Conservation (phyloP, 2,113 vertebrate species). For the Cacatua alba region DNA sequence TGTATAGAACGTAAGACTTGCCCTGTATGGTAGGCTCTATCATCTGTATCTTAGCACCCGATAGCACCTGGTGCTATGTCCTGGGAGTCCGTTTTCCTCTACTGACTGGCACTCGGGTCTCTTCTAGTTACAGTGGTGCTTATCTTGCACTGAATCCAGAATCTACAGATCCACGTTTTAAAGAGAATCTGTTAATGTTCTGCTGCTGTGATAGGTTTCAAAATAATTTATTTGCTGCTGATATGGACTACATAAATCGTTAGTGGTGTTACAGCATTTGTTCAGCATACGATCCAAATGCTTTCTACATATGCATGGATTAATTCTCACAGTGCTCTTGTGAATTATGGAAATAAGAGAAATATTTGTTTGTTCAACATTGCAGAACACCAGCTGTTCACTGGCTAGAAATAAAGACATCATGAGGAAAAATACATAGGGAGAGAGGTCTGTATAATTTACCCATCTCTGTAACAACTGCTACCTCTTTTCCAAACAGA, state of each 20-base stretch:
- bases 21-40: accelerated
- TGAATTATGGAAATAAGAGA: neutral
- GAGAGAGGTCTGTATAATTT: neutral
- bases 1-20: neutral
- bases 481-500: neutral
- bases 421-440: neutral
- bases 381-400: neutral
- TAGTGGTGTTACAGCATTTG: neutral
- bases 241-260: neutral
- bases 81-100: neutral
- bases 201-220: neutral
- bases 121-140: neutral
- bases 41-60: neutral
- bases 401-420: neutral
- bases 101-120: neutral
- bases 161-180: neutral
- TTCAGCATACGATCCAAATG: neutral
- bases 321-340: neutral
- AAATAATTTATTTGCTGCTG: neutral
- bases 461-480: neutral
- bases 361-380: neutral
- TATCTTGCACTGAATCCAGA: neutral
- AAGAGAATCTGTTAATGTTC: neutral
- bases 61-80: neutral
- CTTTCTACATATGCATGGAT: neutral